A percentile compares a stretch with the other conserved stretches of the same genome.
These are phyloP conservation scores for Plumapathes pennacea DNA, from an alignment of 92 coral and sea anemone genomes.

Conservation along the genomic window DNA sequence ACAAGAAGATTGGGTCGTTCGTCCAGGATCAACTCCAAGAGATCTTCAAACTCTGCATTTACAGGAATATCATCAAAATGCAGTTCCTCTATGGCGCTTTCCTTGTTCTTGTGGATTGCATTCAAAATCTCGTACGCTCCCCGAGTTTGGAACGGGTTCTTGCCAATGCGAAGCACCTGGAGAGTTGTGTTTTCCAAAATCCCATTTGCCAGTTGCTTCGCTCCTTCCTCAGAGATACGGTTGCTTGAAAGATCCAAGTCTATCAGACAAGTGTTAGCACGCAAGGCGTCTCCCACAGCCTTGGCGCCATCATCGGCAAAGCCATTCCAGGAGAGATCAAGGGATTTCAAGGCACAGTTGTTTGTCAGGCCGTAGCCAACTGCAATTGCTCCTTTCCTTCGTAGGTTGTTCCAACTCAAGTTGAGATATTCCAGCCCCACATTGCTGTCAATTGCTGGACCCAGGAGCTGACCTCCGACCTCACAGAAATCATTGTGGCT, in stretches of 20 bases:
- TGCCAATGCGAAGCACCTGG: slow-evolving; percentile 66
- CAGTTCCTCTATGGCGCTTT: slow-evolving; percentile 77
- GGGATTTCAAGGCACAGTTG: slow-evolving; percentile 76
- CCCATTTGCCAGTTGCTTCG: slow-evolving; percentile 63
- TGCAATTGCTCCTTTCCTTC: slow-evolving; percentile 83
- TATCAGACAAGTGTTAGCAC: slow-evolving; percentile 60
- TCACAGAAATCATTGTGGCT: slow-evolving; percentile 83
- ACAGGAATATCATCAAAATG: slow-evolving; percentile 88
- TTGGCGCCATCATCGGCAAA: slow-evolving; percentile 94
- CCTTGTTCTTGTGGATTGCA: slow-evolving; percentile 64
- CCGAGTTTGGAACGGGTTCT: slow-evolving; percentile 74
- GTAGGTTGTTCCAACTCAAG: slow-evolving; percentile 88
- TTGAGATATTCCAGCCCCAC: slow-evolving; percentile 87
- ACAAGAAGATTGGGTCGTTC: slow-evolving; percentile 68
- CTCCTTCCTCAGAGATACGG: slow-evolving; percentile 72
- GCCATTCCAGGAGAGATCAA: slow-evolving; percentile 94
- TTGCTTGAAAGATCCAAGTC: slow-evolving; percentile 85
- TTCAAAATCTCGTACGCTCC: slow-evolving; percentile 70
- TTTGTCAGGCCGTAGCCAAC: slow-evolving; percentile 69
- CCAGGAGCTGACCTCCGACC: slow-evolving; percentile 80
- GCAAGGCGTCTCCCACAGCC: slow-evolving; percentile 73
- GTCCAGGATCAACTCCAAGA: slow-evolving; percentile 69
- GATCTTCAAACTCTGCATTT: slow-evolving; percentile 73
- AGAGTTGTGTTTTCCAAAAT: slow-evolving; percentile 66
- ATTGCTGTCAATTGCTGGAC: slow-evolving; percentile 88